Evolutionary conservation across 2,888 invertebrate species (phyloP).

Genomic region (Coecobrya sp.): DNA sequence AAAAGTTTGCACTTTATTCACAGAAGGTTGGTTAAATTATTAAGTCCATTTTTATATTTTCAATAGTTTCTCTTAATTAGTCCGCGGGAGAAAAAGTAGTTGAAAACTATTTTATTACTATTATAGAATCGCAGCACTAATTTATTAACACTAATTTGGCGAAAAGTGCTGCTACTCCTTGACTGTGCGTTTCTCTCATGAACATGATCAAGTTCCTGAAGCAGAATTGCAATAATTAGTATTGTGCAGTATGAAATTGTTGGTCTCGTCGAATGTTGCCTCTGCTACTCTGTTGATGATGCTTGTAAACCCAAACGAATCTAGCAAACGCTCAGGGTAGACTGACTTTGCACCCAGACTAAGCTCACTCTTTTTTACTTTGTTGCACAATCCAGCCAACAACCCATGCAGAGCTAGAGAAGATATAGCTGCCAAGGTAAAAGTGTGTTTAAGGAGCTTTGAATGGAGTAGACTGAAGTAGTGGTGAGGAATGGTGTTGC

Average conservation of each 20-base stretch:
- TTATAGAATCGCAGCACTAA: not conserved
- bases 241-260: not conserved
- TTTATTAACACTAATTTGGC: slow-evolving; percentile 12
- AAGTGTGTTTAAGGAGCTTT: not conserved
- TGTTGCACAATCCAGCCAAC: slow-evolving; percentile 35
- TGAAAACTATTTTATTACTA: not conserved
- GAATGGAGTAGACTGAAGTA: not conserved
- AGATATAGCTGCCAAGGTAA: not conserved
- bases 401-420: not conserved
- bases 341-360: slow-evolving; percentile 44
- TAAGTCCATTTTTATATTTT: not conserved
- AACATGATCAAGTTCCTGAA: not conserved
- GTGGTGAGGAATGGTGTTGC: slow-evolving; percentile 21
- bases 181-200: not conserved
- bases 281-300: not conserved
- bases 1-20: too few relatives aligned
- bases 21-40: too few relatives aligned
- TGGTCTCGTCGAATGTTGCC: not conserved
- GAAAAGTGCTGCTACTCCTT: not conserved
- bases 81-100: not conserved
- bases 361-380: slow-evolving; percentile 53
- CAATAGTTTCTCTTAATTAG: slow-evolving; percentile 18
- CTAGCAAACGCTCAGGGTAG: slow-evolving; percentile 64
- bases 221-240: not conserved
- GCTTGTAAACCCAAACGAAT: slow-evolving; percentile 51